Percentiles rank a stretch among this genome's conserved stretches.
Evolutionary conservation across 2,113 vertebrate species (phyloP).

Genomic region (Oceanodroma tethys): DNA sequence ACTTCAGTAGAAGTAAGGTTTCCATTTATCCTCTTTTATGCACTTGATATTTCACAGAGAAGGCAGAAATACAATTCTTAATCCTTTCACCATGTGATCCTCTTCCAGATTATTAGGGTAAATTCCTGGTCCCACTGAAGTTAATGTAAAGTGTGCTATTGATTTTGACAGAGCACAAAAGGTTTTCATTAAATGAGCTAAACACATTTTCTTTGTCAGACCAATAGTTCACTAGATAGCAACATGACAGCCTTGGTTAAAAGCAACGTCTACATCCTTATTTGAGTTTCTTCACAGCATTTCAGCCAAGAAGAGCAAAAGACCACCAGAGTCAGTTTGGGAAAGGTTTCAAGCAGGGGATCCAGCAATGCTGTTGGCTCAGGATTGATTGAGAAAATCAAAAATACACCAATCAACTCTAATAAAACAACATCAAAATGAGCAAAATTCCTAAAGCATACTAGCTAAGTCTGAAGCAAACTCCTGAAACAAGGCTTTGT

Average conservation of each 20-base stretch:
- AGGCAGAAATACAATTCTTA: slow-evolving; percentile 56
- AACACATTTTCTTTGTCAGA: slow-evolving; percentile 44
- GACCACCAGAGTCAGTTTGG: background rate
- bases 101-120: slow-evolving; percentile 48
- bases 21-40: slow-evolving; percentile 45
- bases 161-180: slow-evolving; percentile 41
- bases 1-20: slow-evolving; percentile 28
- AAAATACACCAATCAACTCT: background rate
- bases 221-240: slow-evolving; percentile 14
- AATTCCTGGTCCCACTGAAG: slow-evolving; percentile 27
- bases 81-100: slow-evolving; percentile 43
- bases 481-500: background rate
- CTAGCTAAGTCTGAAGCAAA: background rate
- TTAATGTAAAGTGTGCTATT: slow-evolving; percentile 30
- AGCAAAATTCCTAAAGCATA: background rate
- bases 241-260: background rate
- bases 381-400: background rate
- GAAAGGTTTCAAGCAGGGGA: background rate
- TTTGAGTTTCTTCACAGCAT: slow-evolving; percentile 11
- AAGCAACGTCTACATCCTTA: background rate
- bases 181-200: slow-evolving; percentile 47
- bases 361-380: background rate
- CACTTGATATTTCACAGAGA: slow-evolving; percentile 46
- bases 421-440: background rate
- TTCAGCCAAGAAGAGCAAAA: slow-evolving; percentile 14